Percentiles rank a stretch among this genome's conserved stretches.
Evolutionary conservation across 2,113 vertebrate species (phyloP).

Genomic region (Dinomys branickii): DNA sequence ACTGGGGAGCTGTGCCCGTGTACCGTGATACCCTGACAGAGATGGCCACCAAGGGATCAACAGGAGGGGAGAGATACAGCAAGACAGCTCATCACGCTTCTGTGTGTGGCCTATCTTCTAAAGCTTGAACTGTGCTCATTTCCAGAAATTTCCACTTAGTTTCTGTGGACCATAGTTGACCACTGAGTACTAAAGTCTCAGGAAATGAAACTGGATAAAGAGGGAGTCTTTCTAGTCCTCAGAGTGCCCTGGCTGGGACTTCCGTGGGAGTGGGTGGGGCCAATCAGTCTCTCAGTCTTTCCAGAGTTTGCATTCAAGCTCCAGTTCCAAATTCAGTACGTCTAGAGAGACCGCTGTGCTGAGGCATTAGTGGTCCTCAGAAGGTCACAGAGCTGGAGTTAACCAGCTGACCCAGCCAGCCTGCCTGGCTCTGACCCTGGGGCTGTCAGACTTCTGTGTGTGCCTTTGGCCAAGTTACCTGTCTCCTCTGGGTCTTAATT

Average conservation of each 20-base stretch:
- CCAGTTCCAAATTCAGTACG: neutral
- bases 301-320: neutral
- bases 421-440: neutral
- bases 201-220: neutral
- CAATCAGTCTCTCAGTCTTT: neutral
- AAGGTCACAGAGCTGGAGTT: neutral
- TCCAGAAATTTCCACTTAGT: neutral
- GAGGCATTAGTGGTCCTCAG: neutral
- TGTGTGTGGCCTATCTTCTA: neutral
- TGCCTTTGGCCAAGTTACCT: neutral
- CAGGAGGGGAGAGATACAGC: neutral
- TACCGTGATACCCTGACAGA: neutral
- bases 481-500: neutral
- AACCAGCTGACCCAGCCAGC: too few species aligned
- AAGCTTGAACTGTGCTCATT: neutral
- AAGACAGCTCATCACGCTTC: neutral
- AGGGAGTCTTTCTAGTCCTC: neutral
- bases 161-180: neutral
- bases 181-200: neutral
- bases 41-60: too few species aligned
- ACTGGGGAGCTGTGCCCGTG: too few species aligned
- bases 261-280: neutral
- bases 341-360: too few species aligned
- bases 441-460: neutral
- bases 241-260: accelerated